phyloP scores from a whole-genome alignment of 2,113 vertebrate species.

The Echinops telfairi region DNA sequence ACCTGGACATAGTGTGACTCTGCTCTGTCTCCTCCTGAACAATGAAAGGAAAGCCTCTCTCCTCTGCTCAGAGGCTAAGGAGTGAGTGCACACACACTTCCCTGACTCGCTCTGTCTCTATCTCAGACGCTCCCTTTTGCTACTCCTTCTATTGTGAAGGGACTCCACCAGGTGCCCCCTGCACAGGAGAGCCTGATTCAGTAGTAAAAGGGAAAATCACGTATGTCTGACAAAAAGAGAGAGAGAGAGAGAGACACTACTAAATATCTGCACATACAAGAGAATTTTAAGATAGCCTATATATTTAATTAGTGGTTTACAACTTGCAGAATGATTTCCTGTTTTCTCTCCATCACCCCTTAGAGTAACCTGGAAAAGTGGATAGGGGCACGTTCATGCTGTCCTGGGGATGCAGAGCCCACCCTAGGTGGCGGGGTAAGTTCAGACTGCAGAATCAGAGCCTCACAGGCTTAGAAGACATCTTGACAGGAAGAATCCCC shows the following conservation, averaged over 20 bases:
- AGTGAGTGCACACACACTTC: no score
- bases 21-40: background rate
- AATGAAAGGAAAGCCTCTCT: background rate
- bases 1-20: background rate
- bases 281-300: background rate
- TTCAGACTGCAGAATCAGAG: background rate
- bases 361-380: background rate
- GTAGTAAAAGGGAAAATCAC: background rate
- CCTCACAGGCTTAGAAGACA: background rate
- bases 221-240: background rate
- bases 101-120: background rate
- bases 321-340: background rate
- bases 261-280: background rate
- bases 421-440: background rate
- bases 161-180: background rate
- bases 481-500: background rate
- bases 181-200: conserved; percentile 22
- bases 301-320: background rate
- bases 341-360: background rate
- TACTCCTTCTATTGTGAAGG: background rate
- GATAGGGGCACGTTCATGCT: background rate
- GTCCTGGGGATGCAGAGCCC: background rate
- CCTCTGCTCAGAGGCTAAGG: background rate
- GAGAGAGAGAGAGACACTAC: background rate
- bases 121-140: background rate